These are phyloP conservation scores for Chromoteleia sp. DNA, from an alignment of 2,888 invertebrate species.

Conservation along the genomic window DNA sequence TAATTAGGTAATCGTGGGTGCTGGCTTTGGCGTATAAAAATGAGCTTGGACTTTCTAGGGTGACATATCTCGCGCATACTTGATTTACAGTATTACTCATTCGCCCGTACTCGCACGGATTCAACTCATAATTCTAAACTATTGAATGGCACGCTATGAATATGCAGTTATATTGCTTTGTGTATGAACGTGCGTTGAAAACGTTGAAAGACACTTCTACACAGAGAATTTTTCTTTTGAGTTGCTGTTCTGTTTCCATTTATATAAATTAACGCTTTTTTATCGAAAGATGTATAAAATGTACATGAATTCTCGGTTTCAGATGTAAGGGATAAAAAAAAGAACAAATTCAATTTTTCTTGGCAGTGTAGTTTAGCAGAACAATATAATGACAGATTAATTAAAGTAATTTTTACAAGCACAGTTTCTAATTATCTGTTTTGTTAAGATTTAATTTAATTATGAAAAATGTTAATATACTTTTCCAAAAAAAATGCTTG, in stretches of 20 bases:
- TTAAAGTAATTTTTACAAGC: no score
- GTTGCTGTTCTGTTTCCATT: background rate
- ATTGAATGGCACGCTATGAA: conserved; percentile 42
- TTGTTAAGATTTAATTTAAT: no score
- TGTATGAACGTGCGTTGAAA: conserved; percentile 26
- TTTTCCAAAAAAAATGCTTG: no score
- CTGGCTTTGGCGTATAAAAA: conserved; percentile 48
- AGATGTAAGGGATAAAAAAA: background rate
- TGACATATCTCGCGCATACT: conserved; percentile 6
- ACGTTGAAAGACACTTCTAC: conserved; percentile 7
- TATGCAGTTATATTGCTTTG: conserved; percentile 34
- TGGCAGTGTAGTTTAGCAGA: no score
- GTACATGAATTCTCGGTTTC: background rate
- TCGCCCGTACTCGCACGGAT: conserved; percentile 13
- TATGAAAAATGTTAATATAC: no score
- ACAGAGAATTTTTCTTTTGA: background rate
- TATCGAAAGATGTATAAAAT: conserved; percentile 9
- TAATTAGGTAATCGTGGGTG: conserved; percentile 13
- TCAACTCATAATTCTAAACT: conserved; percentile 26
- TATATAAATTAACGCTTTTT: background rate
- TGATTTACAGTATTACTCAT: conserved; percentile 14
- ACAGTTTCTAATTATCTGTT: no score
- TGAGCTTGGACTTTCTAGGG: conserved; percentile 26
- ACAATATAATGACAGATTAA: no score
- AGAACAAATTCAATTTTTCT: background rate